phyloP scores from a whole-genome alignment of 2,113 vertebrate species.

The Rhinolophus sinicus region DNA sequence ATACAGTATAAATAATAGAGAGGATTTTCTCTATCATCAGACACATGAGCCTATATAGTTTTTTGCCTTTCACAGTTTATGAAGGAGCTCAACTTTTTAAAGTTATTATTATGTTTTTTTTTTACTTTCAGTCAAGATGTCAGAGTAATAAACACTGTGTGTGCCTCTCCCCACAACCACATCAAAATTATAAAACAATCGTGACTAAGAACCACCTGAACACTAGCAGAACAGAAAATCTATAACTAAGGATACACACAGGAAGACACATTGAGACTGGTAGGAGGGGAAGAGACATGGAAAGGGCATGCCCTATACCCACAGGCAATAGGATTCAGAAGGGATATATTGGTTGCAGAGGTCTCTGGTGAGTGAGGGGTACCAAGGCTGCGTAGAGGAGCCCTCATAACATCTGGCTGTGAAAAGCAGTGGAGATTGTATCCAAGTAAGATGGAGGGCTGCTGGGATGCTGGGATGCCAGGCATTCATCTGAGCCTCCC shows the following conservation, averaged over 20 bases:
- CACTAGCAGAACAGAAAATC: background rate
- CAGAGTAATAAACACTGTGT: background rate
- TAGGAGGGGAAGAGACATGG: background rate
- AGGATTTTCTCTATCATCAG: constrained; percentile 18
- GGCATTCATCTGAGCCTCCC: background rate
- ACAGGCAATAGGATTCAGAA: no score
- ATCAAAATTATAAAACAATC: background rate
- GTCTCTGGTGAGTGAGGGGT: no score
- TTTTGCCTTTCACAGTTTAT: constrained; percentile 60
- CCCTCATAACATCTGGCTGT: background rate
- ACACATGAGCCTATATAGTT: background rate
- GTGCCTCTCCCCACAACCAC: background rate
- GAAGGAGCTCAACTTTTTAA: constrained; percentile 41
- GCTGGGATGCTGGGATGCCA: background rate
- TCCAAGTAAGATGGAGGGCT: background rate
- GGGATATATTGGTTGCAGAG: no score
- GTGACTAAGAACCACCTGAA: background rate
- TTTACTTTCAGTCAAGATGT: background rate
- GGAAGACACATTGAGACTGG: background rate
- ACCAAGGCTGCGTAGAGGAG: background rate
- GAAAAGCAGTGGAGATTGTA: background rate
- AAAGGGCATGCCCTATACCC: background rate
- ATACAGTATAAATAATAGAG: constrained; percentile 62
- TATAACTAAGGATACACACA: background rate
- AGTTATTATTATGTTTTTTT: constrained; percentile 74